phyloP scores from a whole-genome alignment of 2,113 vertebrate species.

The Heterotis niloticus region DNA sequence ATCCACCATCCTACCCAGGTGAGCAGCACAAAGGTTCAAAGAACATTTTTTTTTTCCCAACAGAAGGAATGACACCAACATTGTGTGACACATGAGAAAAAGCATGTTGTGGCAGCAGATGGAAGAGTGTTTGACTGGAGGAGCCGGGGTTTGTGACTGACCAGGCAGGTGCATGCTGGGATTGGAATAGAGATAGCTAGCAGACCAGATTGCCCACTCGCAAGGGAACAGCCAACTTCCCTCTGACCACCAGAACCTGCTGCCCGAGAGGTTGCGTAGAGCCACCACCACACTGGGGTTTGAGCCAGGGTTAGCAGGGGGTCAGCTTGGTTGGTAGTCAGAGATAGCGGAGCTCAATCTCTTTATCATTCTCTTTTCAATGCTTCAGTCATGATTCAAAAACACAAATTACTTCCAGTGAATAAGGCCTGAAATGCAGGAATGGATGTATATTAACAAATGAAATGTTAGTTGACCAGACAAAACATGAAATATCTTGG shows the following conservation, averaged over 20 bases:
- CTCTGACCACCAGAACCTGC: neutral
- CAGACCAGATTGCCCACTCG: neutral
- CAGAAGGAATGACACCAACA: neutral
- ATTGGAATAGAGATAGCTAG: constrained; percentile 11
- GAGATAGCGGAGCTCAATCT: no score
- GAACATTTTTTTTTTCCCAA: neutral
- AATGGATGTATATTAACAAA: no score
- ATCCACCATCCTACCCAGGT: neutral
- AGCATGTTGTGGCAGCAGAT: constrained; percentile 9
- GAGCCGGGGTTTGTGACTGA: neutral
- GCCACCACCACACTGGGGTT: no score
- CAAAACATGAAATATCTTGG: no score
- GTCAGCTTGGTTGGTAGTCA: neutral
- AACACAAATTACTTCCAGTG: neutral
- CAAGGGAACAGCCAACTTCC: neutral
- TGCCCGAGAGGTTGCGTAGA: no score
- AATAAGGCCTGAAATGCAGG: no score
- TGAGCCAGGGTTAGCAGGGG: neutral
- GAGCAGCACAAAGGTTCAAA: neutral
- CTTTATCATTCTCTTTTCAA: no score
- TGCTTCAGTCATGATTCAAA: no score
- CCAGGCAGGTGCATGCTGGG: constrained; percentile 24
- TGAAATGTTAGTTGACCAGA: no score
- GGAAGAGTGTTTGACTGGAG: neutral
- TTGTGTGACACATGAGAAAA: neutral